Base-by-base conservation (phyloP, 2,888 invertebrate species). In the Rhogogaster chlorosoma region DNA sequence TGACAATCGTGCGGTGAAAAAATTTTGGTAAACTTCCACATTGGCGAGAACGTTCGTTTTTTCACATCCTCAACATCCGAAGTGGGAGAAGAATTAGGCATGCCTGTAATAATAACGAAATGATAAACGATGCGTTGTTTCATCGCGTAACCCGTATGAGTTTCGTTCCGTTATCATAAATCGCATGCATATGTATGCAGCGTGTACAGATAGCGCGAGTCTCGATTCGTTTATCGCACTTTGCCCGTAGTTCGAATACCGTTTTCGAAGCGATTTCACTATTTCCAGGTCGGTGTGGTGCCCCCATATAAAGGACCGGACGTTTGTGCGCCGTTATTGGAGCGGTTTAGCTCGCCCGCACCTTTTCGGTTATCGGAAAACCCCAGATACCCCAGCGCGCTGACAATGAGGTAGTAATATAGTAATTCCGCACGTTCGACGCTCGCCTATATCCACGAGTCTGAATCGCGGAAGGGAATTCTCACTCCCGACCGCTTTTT, bases 291-390 rank as follows among this genome's bases (percentile, higher is more conserved):
- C 22, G 61, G 61, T 26, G 61, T 67, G 32, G 26, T 5, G 18
- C 67, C 67, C 67, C 67, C 32, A 67, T 67, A 67, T 32, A 67
- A 32, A 67, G 32, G 67, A 67, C 67, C 67, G 67, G 67, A 67
- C 32, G 67, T 67, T 67, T 67, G 67, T 32, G 32, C 67, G 15
- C 15, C 18, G 67, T 67, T 67, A 67, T 67, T 67, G 67, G 32
- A 67, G 18, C 67, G 67, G 18, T 67, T 67, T 67, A 67, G 67
- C 67, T 67, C 67, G 67, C 67, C 67, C 67, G 67, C 67, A 67
- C 67, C 67, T 67, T 67, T 67, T 67, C 67, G 67, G 67, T 67
- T 67, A 67, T 67, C 67, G 67, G 67, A 67, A 67, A 67, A 67
- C 67, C 32, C 67, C 32, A 67, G 67, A 67, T 67, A 67, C 32